Conservation (phyloP, 2,113 vertebrate genomes). For the Prionailurus bengalensis region DNA sequence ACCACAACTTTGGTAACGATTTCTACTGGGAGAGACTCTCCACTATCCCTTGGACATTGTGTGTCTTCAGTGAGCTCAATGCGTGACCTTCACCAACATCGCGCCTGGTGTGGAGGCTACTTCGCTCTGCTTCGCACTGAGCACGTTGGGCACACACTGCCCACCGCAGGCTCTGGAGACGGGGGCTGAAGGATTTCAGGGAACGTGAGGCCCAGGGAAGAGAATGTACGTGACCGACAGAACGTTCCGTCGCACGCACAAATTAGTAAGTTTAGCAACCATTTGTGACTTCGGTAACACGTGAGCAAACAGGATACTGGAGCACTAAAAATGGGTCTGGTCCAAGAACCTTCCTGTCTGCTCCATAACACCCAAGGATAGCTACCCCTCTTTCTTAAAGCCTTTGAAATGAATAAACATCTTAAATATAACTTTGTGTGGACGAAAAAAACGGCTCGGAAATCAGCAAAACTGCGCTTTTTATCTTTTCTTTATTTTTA, state of each 20-base stretch:
- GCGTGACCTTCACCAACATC: no score
- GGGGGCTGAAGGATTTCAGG: neutral
- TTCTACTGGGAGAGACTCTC: neutral
- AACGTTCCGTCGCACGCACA: neutral
- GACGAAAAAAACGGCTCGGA: neutral
- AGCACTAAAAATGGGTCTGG: neutral
- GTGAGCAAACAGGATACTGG: neutral
- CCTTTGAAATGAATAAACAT: neutral
- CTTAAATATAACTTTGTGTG: neutral
- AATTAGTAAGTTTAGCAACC: neutral
- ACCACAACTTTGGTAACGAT: neutral
- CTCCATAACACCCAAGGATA: neutral
- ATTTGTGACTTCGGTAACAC: neutral
- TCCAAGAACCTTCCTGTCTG: neutral
- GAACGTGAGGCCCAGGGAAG: rapidly evolving
- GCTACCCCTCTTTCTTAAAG: neutral
- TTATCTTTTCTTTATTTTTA: no score
- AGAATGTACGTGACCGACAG: neutral
- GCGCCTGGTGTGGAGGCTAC: neutral
- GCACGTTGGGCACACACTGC: neutral
- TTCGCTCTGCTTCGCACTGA: no score
- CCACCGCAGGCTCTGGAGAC: neutral
- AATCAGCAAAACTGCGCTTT: neutral
- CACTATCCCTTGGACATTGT: no score
- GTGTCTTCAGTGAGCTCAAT: neutral